Conservation (phyloP, 1,140 invertebrate genomes). For the Brachystomella parvula region DNA sequence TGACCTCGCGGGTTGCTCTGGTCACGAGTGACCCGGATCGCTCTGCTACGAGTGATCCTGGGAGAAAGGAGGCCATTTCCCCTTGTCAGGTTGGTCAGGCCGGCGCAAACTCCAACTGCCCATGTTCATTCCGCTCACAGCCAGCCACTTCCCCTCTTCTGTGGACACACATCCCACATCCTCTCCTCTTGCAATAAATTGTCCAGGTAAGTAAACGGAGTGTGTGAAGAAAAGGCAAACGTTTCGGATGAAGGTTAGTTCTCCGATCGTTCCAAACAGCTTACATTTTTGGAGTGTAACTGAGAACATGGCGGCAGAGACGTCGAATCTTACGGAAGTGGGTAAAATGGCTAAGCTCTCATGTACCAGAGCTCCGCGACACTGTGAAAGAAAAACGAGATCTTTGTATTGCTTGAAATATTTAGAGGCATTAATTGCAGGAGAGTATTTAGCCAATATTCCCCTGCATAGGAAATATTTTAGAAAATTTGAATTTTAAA, state of each 20-base stretch:
- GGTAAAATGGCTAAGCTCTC: background rate
- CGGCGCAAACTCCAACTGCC: background rate
- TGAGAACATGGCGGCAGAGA: background rate
- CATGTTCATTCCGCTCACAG: background rate
- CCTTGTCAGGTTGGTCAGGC: no score
- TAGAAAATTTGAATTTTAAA: no score
- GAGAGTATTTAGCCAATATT: no score
- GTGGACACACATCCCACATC: background rate
- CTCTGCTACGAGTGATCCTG: no score
- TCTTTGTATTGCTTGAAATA: no score
- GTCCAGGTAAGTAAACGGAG: background rate
- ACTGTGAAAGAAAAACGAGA: background rate
- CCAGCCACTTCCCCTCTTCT: background rate
- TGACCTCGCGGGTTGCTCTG: no score
- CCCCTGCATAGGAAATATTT: no score
- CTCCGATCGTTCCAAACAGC: background rate
- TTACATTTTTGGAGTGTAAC: background rate
- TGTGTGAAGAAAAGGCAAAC: background rate
- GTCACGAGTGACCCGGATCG: no score
- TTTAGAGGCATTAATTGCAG: no score
- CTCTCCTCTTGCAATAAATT: background rate
- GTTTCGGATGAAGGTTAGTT: background rate
- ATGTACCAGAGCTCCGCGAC: background rate
- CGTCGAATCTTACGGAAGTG: background rate
- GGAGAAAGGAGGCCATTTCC: no score